Percentiles rank a stretch among this genome's conserved stretches.
Conservation (phyloP, 2,113 vertebrate genomes). For the Hypanus sabinus region DNA sequence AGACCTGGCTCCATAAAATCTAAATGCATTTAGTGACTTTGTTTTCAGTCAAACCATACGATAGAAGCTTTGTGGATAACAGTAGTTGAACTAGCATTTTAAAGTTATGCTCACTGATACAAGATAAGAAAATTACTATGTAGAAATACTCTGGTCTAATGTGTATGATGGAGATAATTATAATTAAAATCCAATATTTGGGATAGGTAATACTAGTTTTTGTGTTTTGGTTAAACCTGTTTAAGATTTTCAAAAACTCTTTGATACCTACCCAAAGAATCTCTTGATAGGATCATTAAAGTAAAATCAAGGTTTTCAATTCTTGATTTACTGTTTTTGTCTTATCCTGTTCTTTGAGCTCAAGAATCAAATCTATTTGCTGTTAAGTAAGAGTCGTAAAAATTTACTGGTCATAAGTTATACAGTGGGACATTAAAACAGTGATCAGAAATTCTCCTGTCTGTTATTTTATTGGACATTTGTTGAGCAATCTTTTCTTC, state of each 20-base stretch:
- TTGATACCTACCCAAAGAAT: neutral
- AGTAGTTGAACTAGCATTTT: neutral
- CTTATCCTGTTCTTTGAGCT: neutral
- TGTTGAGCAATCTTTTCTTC: neutral
- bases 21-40: neutral
- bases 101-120: neutral
- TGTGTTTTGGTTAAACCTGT: neutral
- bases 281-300: neutral
- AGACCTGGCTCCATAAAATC: neutral
- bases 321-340: neutral
- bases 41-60: neutral
- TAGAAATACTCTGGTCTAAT: neutral
- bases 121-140: neutral
- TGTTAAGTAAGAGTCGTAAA: neutral
- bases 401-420: neutral
- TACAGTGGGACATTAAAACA: neutral
- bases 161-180: neutral
- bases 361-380: neutral
- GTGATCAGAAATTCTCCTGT: neutral
- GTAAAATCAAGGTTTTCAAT: neutral
- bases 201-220: neutral
- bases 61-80: slow-evolving; percentile 17
- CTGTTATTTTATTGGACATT: neutral
- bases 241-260: neutral
- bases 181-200: neutral